Conservation (phyloP, 2,797 vertebrate species). For the Rachycentron canadum region DNA sequence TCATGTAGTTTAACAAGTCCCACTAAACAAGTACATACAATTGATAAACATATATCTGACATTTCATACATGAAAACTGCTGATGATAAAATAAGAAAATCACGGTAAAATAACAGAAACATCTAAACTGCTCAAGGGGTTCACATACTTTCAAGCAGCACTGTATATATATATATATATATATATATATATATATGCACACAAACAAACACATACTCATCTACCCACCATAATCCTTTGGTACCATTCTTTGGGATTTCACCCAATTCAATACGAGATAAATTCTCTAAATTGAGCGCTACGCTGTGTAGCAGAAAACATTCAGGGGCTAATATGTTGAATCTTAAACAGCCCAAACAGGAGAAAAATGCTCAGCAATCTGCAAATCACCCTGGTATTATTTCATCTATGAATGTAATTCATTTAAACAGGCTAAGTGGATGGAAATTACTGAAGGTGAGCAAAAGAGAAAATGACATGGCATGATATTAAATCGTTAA, state of each 20-base stretch:
- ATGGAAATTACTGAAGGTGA: slow-evolving; percentile 52
- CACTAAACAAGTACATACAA: no score
- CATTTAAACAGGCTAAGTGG: slow-evolving; percentile 44
- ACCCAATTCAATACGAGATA: slow-evolving; percentile 59
- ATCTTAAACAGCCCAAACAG: slow-evolving; percentile 56
- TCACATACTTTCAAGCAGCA: no score
- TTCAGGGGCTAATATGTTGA: slow-evolving; percentile 58
- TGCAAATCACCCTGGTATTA: slow-evolving; percentile 61
- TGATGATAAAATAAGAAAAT: no score
- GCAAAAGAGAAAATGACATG: slow-evolving; percentile 33
- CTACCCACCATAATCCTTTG: slow-evolving; percentile 65
- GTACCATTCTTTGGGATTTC: slow-evolving; percentile 63
- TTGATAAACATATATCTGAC: no score
- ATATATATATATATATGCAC: slow-evolving; percentile 23
- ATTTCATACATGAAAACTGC: no score
- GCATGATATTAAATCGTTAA: slow-evolving; percentile 20
- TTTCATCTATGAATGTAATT: slow-evolving; percentile 50
- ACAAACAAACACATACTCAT: slow-evolving; percentile 44
- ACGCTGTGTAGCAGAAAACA: slow-evolving; percentile 62
- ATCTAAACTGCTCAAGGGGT: no score
- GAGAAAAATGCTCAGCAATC: slow-evolving; percentile 51
- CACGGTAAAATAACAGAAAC: no score
- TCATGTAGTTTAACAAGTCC: no score
- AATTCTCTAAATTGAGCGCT: slow-evolving; percentile 62
- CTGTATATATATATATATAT: no score